A percentile compares a stretch with the other conserved stretches of the same genome.
These are phyloP conservation scores for Anabas testudineus DNA, from an alignment of 2,797 vertebrate species.

Conservation along the genomic window DNA sequence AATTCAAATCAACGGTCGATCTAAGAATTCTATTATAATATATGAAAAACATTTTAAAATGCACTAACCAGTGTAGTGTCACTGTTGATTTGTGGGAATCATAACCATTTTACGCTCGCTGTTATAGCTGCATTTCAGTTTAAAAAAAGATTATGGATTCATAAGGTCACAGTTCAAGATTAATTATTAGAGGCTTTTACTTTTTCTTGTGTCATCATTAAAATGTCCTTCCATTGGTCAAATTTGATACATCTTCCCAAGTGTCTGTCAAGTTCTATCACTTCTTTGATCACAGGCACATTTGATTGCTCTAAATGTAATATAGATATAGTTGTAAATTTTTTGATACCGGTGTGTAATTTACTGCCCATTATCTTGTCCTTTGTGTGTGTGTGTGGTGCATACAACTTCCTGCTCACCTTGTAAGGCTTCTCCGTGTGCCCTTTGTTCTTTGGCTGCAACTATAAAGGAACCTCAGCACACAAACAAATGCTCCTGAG, in stretches of 20 bases:
- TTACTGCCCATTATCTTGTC: background rate
- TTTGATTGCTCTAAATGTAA: background rate
- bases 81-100: too few species aligned
- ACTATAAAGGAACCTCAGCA: slow-evolving; percentile 40
- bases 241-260: background rate
- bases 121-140: too few species aligned
- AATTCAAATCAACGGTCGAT: slow-evolving; percentile 1
- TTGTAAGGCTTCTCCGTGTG: slow-evolving; percentile 26
- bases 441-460: slow-evolving; percentile 75
- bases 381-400: background rate
- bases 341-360: background rate
- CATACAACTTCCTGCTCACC: slow-evolving; percentile 1
- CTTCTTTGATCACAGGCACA: background rate
- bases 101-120: too few species aligned
- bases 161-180: slow-evolving; percentile 11
- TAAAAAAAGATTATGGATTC: background rate
- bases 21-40: too few species aligned
- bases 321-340: background rate
- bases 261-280: background rate
- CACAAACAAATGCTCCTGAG: background rate
- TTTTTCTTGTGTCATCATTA: too few species aligned
- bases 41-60: too few species aligned
- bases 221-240: too few species aligned
- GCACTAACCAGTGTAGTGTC: too few species aligned
- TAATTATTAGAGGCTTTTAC: background rate